A percentile compares a stretch with the other conserved stretches of the same genome.
Conservation (phyloP, 2,888 invertebrate species). For the Diloba caeruleocephala region DNA sequence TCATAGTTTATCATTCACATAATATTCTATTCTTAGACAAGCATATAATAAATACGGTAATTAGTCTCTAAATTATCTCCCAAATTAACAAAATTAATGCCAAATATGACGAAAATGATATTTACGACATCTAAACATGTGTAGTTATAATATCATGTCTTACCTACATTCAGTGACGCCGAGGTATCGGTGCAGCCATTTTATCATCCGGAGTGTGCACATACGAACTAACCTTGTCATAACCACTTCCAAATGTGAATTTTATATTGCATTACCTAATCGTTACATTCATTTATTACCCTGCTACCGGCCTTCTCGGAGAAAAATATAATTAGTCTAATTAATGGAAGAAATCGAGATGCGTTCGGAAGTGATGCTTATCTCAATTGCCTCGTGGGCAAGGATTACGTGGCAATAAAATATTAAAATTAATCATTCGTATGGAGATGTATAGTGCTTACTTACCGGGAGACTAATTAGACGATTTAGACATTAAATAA, state of each 20-base stretch:
- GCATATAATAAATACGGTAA: conserved; percentile 31
- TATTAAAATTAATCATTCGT: conserved; percentile 52
- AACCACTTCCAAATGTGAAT: conserved; percentile 52
- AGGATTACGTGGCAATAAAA: conserved; percentile 68
- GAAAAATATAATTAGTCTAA: conserved; percentile 60
- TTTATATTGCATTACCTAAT: conserved; percentile 50
- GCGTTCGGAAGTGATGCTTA: conserved; percentile 66
- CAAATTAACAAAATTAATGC: conserved; percentile 27
- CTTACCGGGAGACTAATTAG: conserved; percentile 44
- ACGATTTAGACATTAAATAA: conserved; percentile 48
- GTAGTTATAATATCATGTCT: conserved; percentile 17
- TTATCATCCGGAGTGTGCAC: conserved; percentile 47
- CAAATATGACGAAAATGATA: conserved; percentile 26
- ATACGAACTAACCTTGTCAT: conserved; percentile 57
- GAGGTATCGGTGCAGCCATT: conserved; percentile 23
- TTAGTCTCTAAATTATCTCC: conserved; percentile 15
- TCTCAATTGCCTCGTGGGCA: conserved; percentile 69
- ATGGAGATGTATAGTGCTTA: conserved; percentile 25
- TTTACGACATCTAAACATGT: conserved; percentile 28
- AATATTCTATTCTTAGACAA: conserved; percentile 12
- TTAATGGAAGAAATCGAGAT: conserved; percentile 63
- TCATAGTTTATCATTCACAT: too few species aligned
- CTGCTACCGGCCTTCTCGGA: conserved; percentile 63
- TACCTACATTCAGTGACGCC: conserved; percentile 2
- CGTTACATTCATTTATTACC: conserved; percentile 37